phyloP scores from a whole-genome alignment of 2,113 vertebrate species.

The Pseudorectes ferrugineus region DNA sequence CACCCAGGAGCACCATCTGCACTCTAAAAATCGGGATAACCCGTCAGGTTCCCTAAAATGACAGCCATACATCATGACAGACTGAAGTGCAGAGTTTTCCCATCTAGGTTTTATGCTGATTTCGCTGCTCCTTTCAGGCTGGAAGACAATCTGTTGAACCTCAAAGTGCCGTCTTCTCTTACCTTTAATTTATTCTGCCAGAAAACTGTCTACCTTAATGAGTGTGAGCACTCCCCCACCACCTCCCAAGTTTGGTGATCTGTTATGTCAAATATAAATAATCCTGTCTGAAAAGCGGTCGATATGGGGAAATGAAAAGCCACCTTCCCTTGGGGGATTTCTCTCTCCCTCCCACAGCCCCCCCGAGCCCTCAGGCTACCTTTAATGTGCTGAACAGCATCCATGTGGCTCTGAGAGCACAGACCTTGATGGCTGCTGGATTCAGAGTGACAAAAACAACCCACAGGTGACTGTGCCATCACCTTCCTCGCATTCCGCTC shows the following conservation, averaged over 20 bases:
- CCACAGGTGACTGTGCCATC: background rate
- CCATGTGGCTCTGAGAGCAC: background rate
- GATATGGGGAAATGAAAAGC: constrained; percentile 34
- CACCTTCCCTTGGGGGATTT: constrained; percentile 35
- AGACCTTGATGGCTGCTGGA: background rate
- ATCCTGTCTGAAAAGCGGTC: constrained; percentile 35
- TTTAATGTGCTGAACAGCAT: background rate
- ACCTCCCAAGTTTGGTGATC: constrained; percentile 35
- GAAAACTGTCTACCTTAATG: constrained; percentile 56
- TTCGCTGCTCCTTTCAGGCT: constrained; percentile 4
- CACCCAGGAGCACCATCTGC: background rate
- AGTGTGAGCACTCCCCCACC: constrained; percentile 59
- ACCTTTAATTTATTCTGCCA: constrained; percentile 59
- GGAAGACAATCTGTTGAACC: constrained; percentile 62
- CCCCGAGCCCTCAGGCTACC: background rate
- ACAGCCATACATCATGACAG: background rate
- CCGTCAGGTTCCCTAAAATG: background rate
- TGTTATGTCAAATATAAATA: constrained; percentile 56
- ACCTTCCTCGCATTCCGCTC: background rate
- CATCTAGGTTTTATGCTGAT: constrained; percentile 23
- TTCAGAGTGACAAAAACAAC: background rate
- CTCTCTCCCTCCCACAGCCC: constrained; percentile 3
- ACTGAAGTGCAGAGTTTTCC: background rate
- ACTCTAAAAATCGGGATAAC: background rate
- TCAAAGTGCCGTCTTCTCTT: constrained; percentile 28